phyloP scores from a whole-genome alignment of 2,113 vertebrate genomes.

The Pantherophis guttatus region DNA sequence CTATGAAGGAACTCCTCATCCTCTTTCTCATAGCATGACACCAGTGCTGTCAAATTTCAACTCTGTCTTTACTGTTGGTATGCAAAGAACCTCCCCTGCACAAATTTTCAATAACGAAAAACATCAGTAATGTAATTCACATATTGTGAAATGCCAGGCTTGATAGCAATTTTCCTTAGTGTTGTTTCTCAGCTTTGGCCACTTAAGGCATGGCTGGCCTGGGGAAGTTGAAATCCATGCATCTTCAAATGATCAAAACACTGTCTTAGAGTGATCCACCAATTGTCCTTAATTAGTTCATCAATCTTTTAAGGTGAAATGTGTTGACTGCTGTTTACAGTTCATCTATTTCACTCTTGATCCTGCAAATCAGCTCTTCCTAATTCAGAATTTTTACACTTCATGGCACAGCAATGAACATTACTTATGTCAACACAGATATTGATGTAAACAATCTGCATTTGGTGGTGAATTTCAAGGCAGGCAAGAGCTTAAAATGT shows the following conservation, averaged over 20 bases:
- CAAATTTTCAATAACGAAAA: neutral
- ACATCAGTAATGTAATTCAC: neutral
- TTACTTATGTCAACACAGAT: neutral
- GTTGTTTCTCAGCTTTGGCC: too few species aligned
- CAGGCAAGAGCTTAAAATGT: neutral
- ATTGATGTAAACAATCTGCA: neutral
- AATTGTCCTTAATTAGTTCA: neutral
- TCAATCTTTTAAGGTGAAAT: neutral
- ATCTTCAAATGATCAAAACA: too few species aligned
- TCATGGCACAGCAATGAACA: neutral
- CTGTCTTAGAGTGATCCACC: neutral
- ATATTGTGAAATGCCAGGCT: neutral
- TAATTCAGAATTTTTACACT: neutral
- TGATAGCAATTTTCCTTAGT: neutral
- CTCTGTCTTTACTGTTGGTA: neutral
- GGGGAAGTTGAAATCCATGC: too few species aligned
- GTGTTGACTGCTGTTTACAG: neutral
- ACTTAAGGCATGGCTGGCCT: too few species aligned
- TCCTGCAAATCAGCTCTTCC: neutral
- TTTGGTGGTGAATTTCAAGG: neutral
- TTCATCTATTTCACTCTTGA: neutral
- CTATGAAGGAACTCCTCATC: neutral
- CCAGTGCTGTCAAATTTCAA: neutral
- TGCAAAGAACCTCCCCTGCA: neutral
- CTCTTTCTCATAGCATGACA: neutral